Base-by-base conservation (phyloP, 2,797 vertebrate genomes). In the Mionectes olivaceus region DNA sequence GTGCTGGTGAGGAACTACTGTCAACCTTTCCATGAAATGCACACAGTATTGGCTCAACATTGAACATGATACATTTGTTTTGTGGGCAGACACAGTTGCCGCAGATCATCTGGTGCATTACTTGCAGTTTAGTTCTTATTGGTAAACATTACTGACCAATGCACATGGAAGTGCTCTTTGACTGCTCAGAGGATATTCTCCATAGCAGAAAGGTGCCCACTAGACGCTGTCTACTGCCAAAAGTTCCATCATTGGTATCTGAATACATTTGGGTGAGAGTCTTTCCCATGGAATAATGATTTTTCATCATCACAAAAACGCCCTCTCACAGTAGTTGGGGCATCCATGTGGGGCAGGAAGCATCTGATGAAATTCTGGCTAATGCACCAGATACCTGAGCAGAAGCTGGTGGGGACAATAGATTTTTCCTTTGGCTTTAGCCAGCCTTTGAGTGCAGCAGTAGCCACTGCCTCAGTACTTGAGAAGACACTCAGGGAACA, bases 361-460 rank as follows among this genome's bases (percentile, higher is more conserved):
- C 21, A n/a, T 12, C 46, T 69, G 73, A 32, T 25, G n/a, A 35
- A 85, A 80, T 53, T 74, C 33, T 74, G 61, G 6, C 16, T 0
- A 0, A 14, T 9, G 24, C 10, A 57, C 18, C 32, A 37, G 17
- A 24, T 19, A 9, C 37, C 19, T 16, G 18, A 75, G 37, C 35
- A 65, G 61, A 61, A 74, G 19, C 32, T 12, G 1, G 9, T 39
- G 43, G 13, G 10, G 6, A 14, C 14, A 33, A 5, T 0, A 39
- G 28, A 32, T 7, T 69, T 77, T 73, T 77, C 24, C 25, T 67
- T 37, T 56, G 70, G 11, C 27, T 91, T 52, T 56, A 70, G 17
- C 7, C 3, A 35, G 44, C 9, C 16, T 50, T 37, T 43, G 33
- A 19, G 32, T 47, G 35, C 60, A 30, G 43, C 0, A 0, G 14